Conservation (phyloP, 2,113 vertebrate genomes). For the Ranitomeya imitator region DNA sequence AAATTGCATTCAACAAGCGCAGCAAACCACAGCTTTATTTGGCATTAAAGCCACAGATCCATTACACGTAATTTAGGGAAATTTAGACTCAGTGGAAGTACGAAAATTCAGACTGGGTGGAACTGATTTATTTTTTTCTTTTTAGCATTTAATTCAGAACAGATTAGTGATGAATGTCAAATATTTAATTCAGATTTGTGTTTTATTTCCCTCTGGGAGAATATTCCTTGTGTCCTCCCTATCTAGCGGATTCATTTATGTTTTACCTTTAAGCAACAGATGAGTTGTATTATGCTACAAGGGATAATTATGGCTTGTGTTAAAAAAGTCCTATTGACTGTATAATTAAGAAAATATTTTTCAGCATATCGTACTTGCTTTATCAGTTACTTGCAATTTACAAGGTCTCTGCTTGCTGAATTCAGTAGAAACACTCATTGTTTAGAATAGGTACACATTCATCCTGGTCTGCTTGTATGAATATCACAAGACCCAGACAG, state of each 20-base stretch:
- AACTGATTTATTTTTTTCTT: slow-evolving; percentile 42
- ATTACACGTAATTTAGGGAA: slow-evolving; percentile 47
- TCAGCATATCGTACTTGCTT: neutral
- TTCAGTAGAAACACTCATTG: neutral
- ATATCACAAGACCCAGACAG: too few relatives aligned
- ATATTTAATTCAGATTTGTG: slow-evolving; percentile 20
- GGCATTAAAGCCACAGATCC: slow-evolving; percentile 46
- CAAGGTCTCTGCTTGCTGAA: neutral
- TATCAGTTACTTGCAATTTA: neutral
- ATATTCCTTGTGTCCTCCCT: neutral
- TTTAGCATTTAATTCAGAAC: slow-evolving; percentile 22
- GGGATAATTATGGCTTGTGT: neutral
- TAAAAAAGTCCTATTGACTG: neutral
- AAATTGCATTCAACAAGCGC: slow-evolving; percentile 16
- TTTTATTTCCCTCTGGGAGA: slow-evolving; percentile 32
- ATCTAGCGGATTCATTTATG: neutral
- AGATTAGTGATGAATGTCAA: slow-evolving; percentile 14
- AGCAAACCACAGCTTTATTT: slow-evolving; percentile 43
- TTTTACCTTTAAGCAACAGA: neutral
- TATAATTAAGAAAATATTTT: neutral
- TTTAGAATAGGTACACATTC: neutral
- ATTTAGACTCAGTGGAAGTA: slow-evolving; percentile 2
- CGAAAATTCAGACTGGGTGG: slow-evolving; percentile 36
- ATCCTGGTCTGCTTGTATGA: neutral
- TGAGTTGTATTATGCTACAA: neutral